These are phyloP conservation scores for Coreius guichenoti DNA, from an alignment of 2,797 vertebrate genomes.

Conservation along the genomic window DNA sequence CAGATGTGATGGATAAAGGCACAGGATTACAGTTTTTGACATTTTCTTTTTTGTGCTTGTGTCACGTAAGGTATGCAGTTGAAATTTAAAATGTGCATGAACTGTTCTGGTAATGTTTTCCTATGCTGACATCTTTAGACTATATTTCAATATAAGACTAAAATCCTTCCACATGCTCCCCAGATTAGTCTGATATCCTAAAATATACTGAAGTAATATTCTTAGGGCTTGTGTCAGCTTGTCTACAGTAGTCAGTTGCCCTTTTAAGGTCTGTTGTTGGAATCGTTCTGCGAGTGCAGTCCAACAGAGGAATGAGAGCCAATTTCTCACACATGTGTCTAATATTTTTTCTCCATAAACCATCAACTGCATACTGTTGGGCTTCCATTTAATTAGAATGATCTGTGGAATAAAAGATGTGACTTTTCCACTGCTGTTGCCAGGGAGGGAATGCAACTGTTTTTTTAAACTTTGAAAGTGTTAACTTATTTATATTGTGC, in stretches of 20 bases:
- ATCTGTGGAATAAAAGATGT: neutral
- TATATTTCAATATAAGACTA: neutral
- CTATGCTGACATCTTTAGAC: neutral
- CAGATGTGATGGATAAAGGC: neutral
- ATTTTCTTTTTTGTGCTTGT: neutral
- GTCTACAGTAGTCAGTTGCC: neutral
- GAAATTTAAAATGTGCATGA: neutral
- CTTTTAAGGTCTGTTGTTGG: conserved; percentile 29
- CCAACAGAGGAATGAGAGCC: neutral
- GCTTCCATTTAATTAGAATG: conserved; percentile 26
- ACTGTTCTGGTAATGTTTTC: neutral
- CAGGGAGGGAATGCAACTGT: neutral
- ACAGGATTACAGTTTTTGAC: neutral
- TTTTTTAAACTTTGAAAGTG: neutral
- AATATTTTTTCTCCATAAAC: conserved; percentile 3
- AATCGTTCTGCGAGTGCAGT: neutral
- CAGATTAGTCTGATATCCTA: conserved; percentile 4
- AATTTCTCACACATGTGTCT: conserved; percentile 18
- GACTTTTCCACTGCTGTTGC: conserved; percentile 8
- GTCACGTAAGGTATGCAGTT: neutral
- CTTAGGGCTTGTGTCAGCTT: conserved; percentile 12
- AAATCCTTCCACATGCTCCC: neutral
- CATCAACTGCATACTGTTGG: neutral
- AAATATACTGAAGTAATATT: conserved; percentile 3
- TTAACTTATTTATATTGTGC: neutral